Base-by-base conservation (phyloP, 2,113 vertebrate genomes). In the Actenoides lindsayi region DNA sequence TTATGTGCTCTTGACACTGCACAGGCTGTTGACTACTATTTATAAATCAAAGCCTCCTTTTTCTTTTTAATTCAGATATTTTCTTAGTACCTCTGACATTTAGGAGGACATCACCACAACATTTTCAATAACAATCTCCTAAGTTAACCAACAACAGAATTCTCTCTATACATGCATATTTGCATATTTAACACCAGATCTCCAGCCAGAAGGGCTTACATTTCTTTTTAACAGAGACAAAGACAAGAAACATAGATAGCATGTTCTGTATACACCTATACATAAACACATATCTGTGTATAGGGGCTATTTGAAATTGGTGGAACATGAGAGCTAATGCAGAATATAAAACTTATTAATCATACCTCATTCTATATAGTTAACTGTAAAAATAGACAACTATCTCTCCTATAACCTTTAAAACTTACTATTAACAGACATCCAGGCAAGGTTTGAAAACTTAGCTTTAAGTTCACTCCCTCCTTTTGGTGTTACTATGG, bases 1-100 rank as follows among this genome's bases (percentile, higher is more conserved):
- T 90, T 97, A 87, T 42, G 63, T 80, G 88, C 92, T 87, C 84
- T 95, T 97, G 63, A 97, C 77, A 95, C 41, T 20, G 23, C 64
- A 92, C 75, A 94, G 64, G 68, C 74, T 93, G 89, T 69, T 94
- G 96, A 75, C 62, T 90, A 80, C 31, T 86, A 81, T 96, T 94
- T 85, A 63, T 79, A 94, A 95, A 92, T 41, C 50, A 90, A 90
- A 94, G 70, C 64, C 31, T 76, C 53, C 24, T 65, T 74, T 81
- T 54, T 78, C 83, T 56, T 85, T 77, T 67, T 80, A 85, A 97
- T 92, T 75, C 76, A 57, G 77, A 28, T 64, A 83, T 88, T 95
- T 96, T 96, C 88, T 95, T 92, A 93, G 83, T 42, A 93, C 50
- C 13, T 93, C 86, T 96, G 71, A 68, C 80, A 93, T 95, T 95